Evolutionary conservation across 2,113 vertebrate species (phyloP), one percentile per base, ranked within the genome.

Genomic region (Galeopterus variegatus): DNA sequence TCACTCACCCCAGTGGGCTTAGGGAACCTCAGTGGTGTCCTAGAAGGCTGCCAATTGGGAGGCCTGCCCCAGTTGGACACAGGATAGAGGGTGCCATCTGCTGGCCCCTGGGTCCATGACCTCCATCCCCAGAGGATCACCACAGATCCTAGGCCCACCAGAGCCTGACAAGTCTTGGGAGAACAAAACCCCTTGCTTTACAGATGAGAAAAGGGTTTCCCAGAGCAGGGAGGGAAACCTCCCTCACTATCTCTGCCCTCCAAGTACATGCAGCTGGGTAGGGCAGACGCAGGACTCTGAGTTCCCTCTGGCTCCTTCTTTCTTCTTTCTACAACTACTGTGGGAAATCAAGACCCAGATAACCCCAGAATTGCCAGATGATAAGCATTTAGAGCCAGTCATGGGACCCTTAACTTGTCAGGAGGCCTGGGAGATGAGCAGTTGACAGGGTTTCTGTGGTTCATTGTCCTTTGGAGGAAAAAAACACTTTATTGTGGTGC

Each of bases 41-140:
- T 26, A 1, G 1, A 17, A 26, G 14, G 11, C 11, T 50, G 58
- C 19, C 58, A 60, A 19, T 14, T 64, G 15, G 54, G 48, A 76
- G 69, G 7, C 19, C 86, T 83, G 81, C 60, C 96, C 94, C 45
- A 2, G 33, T 1, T 62, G 58, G 89, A 95, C 86, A n/a, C 69
- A 89, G 88, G 88, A 79, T 1, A 95, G 62, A 94, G 73, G 56
- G 45, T 83, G 79, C 96, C 95, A 64, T 76, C 93, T 94, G 86
- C 93, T 87, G 93, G 92, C 11, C 77, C 91, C 73, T 13, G 7
- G 58, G 21, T 36, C 89, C 76, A 77, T 0, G 13, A 45, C 60
- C 75, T 83, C 65, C 36, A 6, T 18, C 48, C 48, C 75, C 69
- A 87, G 80, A 86, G 48, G 33, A 50, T 58, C 52, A 21, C 26